A percentile compares a stretch with the other conserved stretches of the same genome.
These are phyloP conservation scores for Dinoponera quadriceps DNA, from an alignment of 1,140 invertebrate genomes.

Conservation along the genomic window DNA sequence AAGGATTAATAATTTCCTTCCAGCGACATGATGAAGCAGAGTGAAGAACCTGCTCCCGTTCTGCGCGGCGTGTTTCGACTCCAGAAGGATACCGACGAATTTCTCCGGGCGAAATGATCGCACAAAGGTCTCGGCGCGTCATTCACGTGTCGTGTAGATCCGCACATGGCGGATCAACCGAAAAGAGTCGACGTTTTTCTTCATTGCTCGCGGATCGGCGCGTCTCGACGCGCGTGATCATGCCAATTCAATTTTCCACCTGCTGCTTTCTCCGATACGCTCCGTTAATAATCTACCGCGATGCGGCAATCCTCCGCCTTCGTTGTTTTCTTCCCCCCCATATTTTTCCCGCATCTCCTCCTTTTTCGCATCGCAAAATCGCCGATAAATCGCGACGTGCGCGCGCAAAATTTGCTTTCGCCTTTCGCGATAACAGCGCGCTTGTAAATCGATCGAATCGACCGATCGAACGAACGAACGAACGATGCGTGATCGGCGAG, in stretches of 20 bases:
- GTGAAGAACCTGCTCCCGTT: too few relatives aligned
- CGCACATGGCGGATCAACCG: neutral
- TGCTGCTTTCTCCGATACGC: constrained; percentile 83
- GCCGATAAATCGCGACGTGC: constrained; percentile 54
- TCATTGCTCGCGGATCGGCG: constrained; percentile 54
- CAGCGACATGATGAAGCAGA: too few relatives aligned
- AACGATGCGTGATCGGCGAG: neutral
- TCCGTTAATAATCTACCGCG: constrained; percentile 81
- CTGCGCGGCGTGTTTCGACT: too few relatives aligned
- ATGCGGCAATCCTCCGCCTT: constrained; percentile 69
- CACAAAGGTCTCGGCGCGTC: neutral
- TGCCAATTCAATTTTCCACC: constrained; percentile 77
- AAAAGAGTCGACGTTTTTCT: constrained; percentile 40
- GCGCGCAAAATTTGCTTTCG: constrained; percentile 79
- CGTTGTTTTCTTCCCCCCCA: constrained; percentile 60
- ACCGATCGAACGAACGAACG: too few relatives aligned
- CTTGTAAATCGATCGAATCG: constrained; percentile 15
- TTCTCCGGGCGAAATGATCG: neutral
- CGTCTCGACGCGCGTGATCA: constrained; percentile 35
- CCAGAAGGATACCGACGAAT: too few relatives aligned
- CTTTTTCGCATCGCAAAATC: constrained; percentile 73
- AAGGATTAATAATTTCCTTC: too few relatives aligned
- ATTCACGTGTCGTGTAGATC: neutral
- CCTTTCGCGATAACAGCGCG: constrained; percentile 52
- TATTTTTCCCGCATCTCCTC: constrained; percentile 67